phyloP scores from a whole-genome alignment of 30 jellyfish, hydroid and myxozoan genomes.

The Haliclystus octoradiatus region DNA sequence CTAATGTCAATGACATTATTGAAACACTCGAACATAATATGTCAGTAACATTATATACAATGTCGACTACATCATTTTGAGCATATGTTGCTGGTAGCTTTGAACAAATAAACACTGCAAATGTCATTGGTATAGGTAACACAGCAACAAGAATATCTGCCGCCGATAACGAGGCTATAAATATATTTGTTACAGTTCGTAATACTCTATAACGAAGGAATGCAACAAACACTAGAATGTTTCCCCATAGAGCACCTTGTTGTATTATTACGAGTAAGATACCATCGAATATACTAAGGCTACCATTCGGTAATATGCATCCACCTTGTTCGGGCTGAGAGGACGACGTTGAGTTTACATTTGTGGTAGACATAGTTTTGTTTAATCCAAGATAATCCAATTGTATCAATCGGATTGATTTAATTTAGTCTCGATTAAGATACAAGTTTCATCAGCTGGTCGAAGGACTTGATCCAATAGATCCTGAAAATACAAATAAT shows the following conservation, averaged over 20 bases:
- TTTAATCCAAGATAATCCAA: no score
- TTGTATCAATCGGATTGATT: no score
- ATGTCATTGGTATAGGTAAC: slow-evolving; percentile 52
- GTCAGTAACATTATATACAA: slow-evolving; percentile 32
- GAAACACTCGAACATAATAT: slow-evolving; percentile 52
- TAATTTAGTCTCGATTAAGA: no score
- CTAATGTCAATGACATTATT: slow-evolving; percentile 42
- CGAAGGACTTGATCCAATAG: no score
- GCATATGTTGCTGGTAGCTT: slow-evolving; percentile 30
- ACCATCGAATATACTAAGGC: slow-evolving; percentile 22
- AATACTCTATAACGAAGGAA: slow-evolving; percentile 33
- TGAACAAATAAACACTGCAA: slow-evolving; percentile 47
- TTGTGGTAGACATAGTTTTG: no score
- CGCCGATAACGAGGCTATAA: slow-evolving; percentile 38
- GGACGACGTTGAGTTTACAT: no score
- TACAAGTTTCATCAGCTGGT: no score
- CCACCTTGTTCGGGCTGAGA: no score
- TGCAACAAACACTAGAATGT: slow-evolving; percentile 51
- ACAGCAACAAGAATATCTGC: slow-evolving; percentile 66
- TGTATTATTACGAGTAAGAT: slow-evolving; percentile 26
- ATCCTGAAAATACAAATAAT: no score
- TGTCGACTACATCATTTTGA: neutral
- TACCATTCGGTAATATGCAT: no score
- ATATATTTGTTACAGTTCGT: slow-evolving; percentile 54
- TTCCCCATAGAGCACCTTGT: slow-evolving; percentile 39